Base-by-base conservation (phyloP, 2,888 invertebrate species). In the Polylopha cassiicola region DNA sequence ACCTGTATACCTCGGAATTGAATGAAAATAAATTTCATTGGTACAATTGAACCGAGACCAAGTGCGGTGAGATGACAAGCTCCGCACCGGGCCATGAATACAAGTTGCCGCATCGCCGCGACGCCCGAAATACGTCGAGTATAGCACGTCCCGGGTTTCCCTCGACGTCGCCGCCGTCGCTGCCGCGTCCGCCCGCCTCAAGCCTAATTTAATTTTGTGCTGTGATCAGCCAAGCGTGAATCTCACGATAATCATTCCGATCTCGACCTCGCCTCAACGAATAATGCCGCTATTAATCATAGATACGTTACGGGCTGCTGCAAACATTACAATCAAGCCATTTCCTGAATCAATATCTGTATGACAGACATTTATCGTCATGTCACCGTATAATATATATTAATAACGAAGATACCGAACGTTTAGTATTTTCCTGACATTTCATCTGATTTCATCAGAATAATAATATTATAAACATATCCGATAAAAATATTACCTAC, bases 131-230 rank as follows among this genome's bases (percentile, higher is more conserved):
- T 58, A 61, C 50, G 57, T 51, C 42, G 46, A 34, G 39, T 58
- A 48, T 46, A 52, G 39, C 45, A 36, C 38, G 46, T 49, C 37
- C 42, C 21, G 26, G 30, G 30, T 37, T 29, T 18, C 8, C 26
- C 37, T 39, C 37, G 44, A 44, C 39, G 50, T 51, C 42, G 29
- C 43, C 30, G 43, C 56, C 51, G 53, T 43, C 44, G 44, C 47
- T 42, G 43, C 39, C 44, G 30, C 49, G 45, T 51, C 50, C 53
- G 46, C 50, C 51, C 56, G 60, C 58, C 65, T 70, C 61, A 62
- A 58, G 69, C 61, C 72, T 73, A 75, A 79, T 80, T 80, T 78
- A 81, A 81, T 82, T 76, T 77, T 71, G 71, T 65, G 59, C 67
- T 66, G 64, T 72, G 77, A 71, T 65, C 80, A 73, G 56, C 70